These are phyloP conservation scores for Mirounga angustirostris DNA, from an alignment of 2,113 vertebrate genomes.

Conservation along the genomic window DNA sequence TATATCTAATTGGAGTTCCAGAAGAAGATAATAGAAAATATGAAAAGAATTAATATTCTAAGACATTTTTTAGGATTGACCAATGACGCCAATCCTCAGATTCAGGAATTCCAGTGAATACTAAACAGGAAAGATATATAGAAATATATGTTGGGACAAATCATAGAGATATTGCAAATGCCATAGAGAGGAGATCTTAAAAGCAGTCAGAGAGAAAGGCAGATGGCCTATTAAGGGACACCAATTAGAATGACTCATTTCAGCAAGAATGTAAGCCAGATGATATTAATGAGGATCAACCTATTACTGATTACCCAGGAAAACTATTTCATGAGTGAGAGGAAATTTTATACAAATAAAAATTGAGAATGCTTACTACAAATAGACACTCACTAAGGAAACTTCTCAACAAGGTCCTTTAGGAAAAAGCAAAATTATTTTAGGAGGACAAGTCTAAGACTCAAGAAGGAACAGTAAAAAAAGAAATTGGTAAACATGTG, in stretches of 20 bases:
- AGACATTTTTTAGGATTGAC: background rate
- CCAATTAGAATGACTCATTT: background rate
- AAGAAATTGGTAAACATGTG: background rate
- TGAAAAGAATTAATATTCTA: background rate
- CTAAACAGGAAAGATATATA: background rate
- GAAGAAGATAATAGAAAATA: background rate
- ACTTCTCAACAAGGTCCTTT: background rate
- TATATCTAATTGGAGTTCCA: background rate
- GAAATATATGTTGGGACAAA: background rate
- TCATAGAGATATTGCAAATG: background rate
- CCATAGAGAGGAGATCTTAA: background rate
- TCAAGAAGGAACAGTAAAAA: background rate
- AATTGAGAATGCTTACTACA: background rate
- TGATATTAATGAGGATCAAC: background rate
- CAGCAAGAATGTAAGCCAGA: background rate
- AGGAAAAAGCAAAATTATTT: constrained; percentile 36
- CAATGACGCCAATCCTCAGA: background rate
- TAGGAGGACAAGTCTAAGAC: background rate
- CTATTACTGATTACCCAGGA: background rate
- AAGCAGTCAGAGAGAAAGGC: background rate
- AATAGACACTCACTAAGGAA: background rate
- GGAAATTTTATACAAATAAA: constrained; percentile 22
- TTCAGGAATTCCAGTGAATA: background rate
- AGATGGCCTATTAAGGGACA: background rate
- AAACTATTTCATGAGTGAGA: background rate